Conservation (phyloP, 2,797 vertebrate species). For the Enteromius trimaculatus region DNA sequence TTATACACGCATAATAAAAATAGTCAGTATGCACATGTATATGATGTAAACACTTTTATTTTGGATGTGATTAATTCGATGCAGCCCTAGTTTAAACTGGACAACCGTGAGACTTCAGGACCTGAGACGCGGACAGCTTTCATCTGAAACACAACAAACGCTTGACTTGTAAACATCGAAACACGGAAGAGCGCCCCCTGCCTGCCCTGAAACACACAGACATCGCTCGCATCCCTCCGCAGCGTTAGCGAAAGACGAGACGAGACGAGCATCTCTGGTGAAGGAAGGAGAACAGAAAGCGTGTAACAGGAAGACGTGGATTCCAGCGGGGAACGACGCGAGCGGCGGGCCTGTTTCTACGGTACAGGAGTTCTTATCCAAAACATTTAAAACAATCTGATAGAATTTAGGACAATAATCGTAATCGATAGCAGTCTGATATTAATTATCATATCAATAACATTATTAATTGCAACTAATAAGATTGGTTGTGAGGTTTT, state of each 20-base stretch:
- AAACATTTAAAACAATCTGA: conserved; percentile 78
- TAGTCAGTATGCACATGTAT: too few species aligned
- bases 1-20: too few species aligned
- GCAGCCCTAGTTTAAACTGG: not conserved
- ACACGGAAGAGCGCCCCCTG: conserved; percentile 1
- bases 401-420: conserved; percentile 71
- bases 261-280: not conserved
- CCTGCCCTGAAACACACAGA: not conserved
- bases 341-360: conserved; percentile 53
- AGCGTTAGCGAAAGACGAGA: not conserved
- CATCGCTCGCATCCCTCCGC: not conserved
- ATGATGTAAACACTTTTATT: too few species aligned
- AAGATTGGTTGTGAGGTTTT: conserved; percentile 76
- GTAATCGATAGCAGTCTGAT: conserved; percentile 60
- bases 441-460: conserved; percentile 66
- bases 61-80: too few species aligned
- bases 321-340: conserved; percentile 45
- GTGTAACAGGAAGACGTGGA: conserved; percentile 73
- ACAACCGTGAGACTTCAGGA: not conserved
- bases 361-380: conserved; percentile 71
- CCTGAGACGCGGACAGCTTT: conserved; percentile 29
- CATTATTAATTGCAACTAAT: conserved; percentile 58
- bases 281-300: conserved; percentile 19
- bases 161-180: conserved; percentile 7
- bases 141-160: not conserved